These are phyloP conservation scores for Pristionchus entomophagus DNA, from an alignment of 2,888 invertebrate species.

Conservation along the genomic window DNA sequence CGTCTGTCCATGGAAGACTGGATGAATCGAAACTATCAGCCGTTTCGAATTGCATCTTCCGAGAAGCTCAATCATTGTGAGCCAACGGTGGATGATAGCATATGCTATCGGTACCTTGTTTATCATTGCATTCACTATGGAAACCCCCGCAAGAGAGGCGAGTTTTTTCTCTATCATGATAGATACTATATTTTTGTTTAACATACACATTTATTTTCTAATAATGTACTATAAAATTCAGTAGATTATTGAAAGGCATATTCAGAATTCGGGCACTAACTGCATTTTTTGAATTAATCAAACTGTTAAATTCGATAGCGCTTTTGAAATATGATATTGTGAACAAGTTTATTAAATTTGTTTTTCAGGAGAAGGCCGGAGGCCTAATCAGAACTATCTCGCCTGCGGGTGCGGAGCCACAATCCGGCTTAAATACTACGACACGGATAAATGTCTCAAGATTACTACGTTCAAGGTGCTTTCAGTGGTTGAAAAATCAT, in stretches of 20 bases:
- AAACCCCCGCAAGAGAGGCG: constrained; percentile 72
- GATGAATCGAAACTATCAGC: constrained; percentile 66
- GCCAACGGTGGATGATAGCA: constrained; percentile 51
- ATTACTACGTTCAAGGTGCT: constrained; percentile 37
- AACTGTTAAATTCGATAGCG: no score
- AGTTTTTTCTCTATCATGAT: no score
- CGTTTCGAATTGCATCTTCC: constrained; percentile 72
- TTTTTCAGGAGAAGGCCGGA: constrained; percentile 68
- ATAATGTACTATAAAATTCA: no score
- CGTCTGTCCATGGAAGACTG: constrained; percentile 62
- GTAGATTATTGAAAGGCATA: no score
- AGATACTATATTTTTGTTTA: no score
- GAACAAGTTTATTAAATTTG: neutral
- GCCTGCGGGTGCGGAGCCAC: constrained; percentile 73
- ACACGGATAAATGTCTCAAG: constrained; percentile 37
- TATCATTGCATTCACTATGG: constrained; percentile 74
- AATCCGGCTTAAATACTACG: constrained; percentile 68
- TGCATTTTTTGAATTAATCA: no score
- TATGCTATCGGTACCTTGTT: constrained; percentile 73
- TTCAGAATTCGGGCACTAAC: no score
- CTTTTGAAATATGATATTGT: no score
- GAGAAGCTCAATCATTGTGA: constrained; percentile 64
- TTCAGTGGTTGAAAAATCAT: neutral
- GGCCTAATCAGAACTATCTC: constrained; percentile 74
- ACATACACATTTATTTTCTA: no score